Percentiles rank a stretch among this genome's conserved stretches.
Conservation (phyloP, 2,797 vertebrate species). For the Chlorospingus flavigularis region DNA sequence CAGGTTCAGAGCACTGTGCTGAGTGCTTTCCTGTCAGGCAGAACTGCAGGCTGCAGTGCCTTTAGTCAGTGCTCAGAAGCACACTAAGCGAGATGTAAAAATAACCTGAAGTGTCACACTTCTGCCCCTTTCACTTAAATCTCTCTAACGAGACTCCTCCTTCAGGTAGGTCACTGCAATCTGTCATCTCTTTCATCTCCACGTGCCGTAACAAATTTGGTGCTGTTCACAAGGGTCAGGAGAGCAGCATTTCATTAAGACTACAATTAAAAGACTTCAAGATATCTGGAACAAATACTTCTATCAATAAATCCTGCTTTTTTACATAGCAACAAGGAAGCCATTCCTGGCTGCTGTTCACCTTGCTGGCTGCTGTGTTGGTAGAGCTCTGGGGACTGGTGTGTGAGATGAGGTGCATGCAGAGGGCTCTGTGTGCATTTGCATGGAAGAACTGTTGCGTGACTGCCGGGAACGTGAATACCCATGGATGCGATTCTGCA, state of each 20-base stretch:
- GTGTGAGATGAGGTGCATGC: neutral
- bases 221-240: neutral
- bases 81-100: neutral
- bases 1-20: neutral
- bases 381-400: neutral
- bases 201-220: neutral
- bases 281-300: neutral
- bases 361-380: rapidly evolving
- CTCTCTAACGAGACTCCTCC: neutral
- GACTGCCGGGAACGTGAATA: neutral
- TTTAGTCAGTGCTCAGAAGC: neutral
- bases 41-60: neutral
- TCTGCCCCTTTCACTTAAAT: neutral
- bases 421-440: neutral
- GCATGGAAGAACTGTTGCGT: neutral
- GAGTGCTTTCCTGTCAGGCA: neutral
- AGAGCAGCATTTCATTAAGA: neutral
- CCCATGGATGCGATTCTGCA: neutral
- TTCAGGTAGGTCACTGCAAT: neutral
- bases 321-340: neutral
- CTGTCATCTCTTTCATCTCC: neutral
- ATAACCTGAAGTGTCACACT: neutral
- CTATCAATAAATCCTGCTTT: neutral
- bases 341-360: neutral
- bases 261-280: neutral